Evolutionary conservation across 2,888 invertebrate species (phyloP).

Genomic region (Drosophila aldrichi): DNA sequence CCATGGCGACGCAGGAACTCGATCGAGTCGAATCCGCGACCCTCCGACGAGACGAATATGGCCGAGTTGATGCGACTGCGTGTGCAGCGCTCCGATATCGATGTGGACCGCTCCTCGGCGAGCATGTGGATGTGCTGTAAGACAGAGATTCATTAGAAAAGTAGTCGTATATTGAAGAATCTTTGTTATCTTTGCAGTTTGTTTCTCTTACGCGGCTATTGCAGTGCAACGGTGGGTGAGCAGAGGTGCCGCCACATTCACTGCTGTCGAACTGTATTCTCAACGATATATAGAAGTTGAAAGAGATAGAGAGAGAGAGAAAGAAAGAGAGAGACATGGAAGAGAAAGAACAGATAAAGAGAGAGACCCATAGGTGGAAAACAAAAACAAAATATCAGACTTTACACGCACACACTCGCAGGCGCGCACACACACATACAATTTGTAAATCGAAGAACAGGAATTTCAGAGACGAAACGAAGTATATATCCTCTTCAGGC

Average conservation of each 20-base stretch:
- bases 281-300: conserved; percentile 37
- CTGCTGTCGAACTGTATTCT: conserved; percentile 84
- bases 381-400: conserved; percentile 31
- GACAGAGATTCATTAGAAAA: conserved; percentile 36
- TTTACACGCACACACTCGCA: conserved; percentile 10
- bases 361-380: conserved; percentile 39
- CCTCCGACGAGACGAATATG: conserved; percentile 92
- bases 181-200: conserved; percentile 17
- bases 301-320: conserved; percentile 15
- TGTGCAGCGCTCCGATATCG: conserved; percentile 88
- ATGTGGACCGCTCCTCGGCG: conserved; percentile 89
- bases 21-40: conserved; percentile 91
- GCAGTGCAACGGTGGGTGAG: conserved; percentile 83
- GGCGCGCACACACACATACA: conserved; percentile 1
- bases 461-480: conserved; percentile 28
- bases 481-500: conserved; percentile 32
- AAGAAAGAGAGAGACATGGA: conserved; percentile 40
- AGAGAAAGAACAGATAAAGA: conserved; percentile 52
- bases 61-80: conserved; percentile 94
- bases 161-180: conserved; percentile 5
- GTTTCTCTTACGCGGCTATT: conserved; percentile 83
- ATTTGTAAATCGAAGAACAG: conserved; percentile 19
- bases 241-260: conserved; percentile 81
- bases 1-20: conserved; percentile 93
- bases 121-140: conserved; percentile 90